Percentiles rank a stretch among this genome's conserved stretches.
phyloP scores from a whole-genome alignment of 2,888 invertebrate species.

The Deilephila porcellus region DNA sequence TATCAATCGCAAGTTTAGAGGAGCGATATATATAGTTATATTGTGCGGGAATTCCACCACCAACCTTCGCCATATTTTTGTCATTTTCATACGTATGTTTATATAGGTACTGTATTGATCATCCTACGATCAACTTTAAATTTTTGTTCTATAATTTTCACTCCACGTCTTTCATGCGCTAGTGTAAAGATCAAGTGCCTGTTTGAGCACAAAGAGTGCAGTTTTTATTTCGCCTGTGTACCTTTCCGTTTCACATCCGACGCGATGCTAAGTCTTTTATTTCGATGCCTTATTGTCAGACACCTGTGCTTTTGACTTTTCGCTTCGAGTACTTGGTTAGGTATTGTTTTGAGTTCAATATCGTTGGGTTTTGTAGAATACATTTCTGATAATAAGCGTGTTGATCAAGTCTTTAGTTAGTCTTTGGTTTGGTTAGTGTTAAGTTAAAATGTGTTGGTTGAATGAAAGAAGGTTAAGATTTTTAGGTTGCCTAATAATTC shows the following conservation, averaged over 20 bases:
- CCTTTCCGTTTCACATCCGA: slow-evolving; percentile 64
- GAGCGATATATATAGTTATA: too few species aligned
- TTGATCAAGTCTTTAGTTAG: background rate
- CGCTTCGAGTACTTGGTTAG: background rate
- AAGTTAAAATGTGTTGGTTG: background rate
- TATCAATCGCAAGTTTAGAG: too few species aligned
- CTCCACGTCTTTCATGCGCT: slow-evolving; percentile 51
- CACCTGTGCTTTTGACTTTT: slow-evolving; percentile 62
- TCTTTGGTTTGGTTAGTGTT: too few species aligned
- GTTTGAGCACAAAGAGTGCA: slow-evolving; percentile 61
- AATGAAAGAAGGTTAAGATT: background rate
- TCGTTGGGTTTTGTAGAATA: background rate
- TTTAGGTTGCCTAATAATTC: background rate
- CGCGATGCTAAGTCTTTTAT: slow-evolving; percentile 41
- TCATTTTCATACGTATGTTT: too few species aligned
- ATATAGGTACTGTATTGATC: too few species aligned
- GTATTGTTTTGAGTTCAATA: background rate
- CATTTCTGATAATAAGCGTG: background rate
- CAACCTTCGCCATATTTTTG: too few species aligned
- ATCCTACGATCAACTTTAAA: background rate
- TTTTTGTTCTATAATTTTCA: slow-evolving; percentile 32
- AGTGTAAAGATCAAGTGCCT: slow-evolving; percentile 77
- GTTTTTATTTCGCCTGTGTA: slow-evolving; percentile 74
- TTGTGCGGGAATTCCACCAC: too few species aligned
- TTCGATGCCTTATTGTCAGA: slow-evolving; percentile 58